A percentile compares a stretch with the other conserved stretches of the same genome.
phyloP scores from a whole-genome alignment of 1,140 invertebrate species.

The Dendrolimus kikuchii region DNA sequence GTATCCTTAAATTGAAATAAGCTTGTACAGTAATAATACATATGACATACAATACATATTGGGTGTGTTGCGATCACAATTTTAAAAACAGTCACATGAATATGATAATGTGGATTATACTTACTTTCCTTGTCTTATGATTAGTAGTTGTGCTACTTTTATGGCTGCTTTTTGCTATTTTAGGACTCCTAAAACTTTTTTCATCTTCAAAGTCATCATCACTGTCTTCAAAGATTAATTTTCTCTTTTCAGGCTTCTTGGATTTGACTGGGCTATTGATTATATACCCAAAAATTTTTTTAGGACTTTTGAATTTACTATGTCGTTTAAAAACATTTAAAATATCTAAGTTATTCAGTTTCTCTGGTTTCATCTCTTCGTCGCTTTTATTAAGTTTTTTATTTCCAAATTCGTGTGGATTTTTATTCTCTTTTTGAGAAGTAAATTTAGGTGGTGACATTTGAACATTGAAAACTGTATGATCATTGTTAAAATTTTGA shows the following conservation, averaged over 20 bases:
- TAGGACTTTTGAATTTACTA: constrained; percentile 19
- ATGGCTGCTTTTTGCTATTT: not conserved
- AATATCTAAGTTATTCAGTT: constrained; percentile 23
- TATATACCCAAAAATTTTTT: constrained; percentile 11
- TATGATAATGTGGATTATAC: constrained; percentile 9
- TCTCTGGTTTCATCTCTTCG: constrained; percentile 11
- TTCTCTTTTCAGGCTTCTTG: constrained; percentile 14
- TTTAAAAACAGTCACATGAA: not conserved
- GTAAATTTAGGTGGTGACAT: constrained; percentile 15
- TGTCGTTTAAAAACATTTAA: constrained; percentile 42
- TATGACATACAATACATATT: not conserved
- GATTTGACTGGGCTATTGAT: constrained; percentile 13
- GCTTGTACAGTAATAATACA: too few relatives aligned
- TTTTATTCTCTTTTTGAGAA: constrained; percentile 49
- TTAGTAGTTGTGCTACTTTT: constrained; percentile 21
- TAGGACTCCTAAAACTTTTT: constrained; percentile 7
- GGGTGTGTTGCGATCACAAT: not conserved
- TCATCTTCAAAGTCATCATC: constrained; percentile 48
- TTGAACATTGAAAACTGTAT: constrained; percentile 15
- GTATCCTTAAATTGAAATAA: too few relatives aligned
- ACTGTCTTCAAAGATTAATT: constrained; percentile 39
- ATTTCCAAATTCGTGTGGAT: constrained; percentile 14
- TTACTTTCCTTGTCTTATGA: constrained; percentile 43
- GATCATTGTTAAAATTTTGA: constrained; percentile 23
- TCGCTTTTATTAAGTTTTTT: constrained; percentile 14